Conservation (phyloP, 2,113 vertebrate genomes). For the Pomatostomus ruficeps region DNA sequence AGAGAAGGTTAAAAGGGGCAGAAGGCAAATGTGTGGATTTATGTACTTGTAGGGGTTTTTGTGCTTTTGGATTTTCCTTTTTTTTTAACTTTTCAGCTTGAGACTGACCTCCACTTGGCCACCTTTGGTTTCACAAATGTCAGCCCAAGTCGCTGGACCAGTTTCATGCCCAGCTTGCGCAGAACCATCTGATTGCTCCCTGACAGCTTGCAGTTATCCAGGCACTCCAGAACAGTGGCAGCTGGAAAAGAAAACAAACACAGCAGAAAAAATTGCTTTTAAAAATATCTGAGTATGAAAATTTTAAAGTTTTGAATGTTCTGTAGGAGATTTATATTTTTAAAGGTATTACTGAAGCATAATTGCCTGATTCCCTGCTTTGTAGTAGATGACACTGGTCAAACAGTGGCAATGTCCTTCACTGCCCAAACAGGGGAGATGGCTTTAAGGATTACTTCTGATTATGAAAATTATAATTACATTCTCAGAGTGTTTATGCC, state of each 20-base stretch:
- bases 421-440: not conserved
- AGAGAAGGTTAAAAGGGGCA: not conserved
- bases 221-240: constrained; percentile 77
- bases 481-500: not conserved
- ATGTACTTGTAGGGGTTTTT: not conserved
- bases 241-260: constrained; percentile 67
- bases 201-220: constrained; percentile 79
- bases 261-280: not conserved
- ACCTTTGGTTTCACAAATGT: constrained; percentile 89
- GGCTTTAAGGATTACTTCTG: not conserved
- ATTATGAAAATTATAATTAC: not conserved
- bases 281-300: not conserved
- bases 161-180: constrained; percentile 88
- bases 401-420: not conserved
- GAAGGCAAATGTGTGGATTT: not conserved
- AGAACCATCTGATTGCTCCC: constrained; percentile 84
- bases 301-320: not conserved
- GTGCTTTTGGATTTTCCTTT: not conserved
- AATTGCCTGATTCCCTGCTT: not conserved
- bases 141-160: constrained; percentile 88
- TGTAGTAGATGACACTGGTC: not conserved
- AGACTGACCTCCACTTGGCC: constrained; percentile 88
- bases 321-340: not conserved
- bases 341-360: not conserved
- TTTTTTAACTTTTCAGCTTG: not conserved